A percentile compares a stretch with the other conserved stretches of the same genome.
These are phyloP conservation scores for Saxidomus purpurata DNA, from an alignment of 1,140 invertebrate species.

Conservation along the genomic window DNA sequence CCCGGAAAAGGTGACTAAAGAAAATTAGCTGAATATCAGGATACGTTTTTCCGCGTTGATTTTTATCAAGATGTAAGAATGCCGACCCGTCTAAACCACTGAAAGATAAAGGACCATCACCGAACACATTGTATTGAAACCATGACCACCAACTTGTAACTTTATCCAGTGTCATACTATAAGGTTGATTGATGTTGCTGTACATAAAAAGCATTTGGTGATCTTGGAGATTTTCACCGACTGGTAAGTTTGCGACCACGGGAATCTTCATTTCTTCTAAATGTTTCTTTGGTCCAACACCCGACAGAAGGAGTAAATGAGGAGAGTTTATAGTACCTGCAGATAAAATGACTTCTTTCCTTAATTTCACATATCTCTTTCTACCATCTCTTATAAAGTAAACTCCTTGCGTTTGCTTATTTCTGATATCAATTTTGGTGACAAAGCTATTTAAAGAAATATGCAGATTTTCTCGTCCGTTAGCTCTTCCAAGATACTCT, in stretches of 20 bases:
- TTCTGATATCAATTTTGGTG: too few relatives aligned
- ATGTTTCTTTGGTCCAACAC: conserved; percentile 90
- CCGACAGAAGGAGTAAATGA: conserved; percentile 95
- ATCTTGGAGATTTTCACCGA: conserved; percentile 14
- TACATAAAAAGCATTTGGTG: background rate
- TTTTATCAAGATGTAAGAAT: conserved; percentile 23
- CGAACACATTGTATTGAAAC: conserved; percentile 5
- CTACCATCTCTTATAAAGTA: too few relatives aligned
- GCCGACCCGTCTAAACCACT: conserved; percentile 3
- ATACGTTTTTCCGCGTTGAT: too few relatives aligned
- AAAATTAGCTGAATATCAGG: conserved; percentile 35
- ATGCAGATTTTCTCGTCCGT: too few relatives aligned
- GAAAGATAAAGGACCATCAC: background rate
- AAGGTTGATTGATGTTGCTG: background rate
- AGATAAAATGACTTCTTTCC: too few relatives aligned
- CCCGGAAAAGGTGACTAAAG: background rate
- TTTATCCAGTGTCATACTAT: background rate
- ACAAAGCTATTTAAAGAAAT: too few relatives aligned
- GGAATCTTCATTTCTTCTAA: conserved; percentile 17
- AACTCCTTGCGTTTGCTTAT: too few relatives aligned
- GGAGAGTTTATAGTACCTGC: conserved; percentile 94
- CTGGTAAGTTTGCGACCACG: background rate
- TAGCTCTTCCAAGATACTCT: too few relatives aligned
- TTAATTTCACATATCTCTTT: too few relatives aligned
- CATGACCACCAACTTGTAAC: background rate